phyloP scores from a whole-genome alignment of 2,113 vertebrate genomes.

The Piaya cayana region DNA sequence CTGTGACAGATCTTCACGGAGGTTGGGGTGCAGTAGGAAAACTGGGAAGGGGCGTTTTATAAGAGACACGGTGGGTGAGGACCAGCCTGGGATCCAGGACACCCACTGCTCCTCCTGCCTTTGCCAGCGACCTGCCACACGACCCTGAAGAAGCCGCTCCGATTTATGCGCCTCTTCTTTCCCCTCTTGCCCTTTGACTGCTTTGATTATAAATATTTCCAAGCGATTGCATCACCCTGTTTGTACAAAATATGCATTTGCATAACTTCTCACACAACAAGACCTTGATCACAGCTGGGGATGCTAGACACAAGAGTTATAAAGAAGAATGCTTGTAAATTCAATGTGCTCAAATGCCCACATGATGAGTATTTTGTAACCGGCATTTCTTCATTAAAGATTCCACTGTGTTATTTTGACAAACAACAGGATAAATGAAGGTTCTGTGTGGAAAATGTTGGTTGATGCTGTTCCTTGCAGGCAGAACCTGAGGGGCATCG shows the following conservation, averaged over 20 bases:
- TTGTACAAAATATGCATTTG: constrained; percentile 28
- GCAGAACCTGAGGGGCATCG: background rate
- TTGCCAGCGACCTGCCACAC: background rate
- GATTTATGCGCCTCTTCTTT: background rate
- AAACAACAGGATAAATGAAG: background rate
- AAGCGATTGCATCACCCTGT: constrained; percentile 23
- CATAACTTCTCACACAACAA: background rate
- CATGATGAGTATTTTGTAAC: background rate
- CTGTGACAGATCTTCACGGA: background rate
- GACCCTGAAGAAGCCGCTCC: background rate
- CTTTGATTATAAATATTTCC: constrained; percentile 14
- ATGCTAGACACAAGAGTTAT: background rate
- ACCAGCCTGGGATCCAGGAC: background rate
- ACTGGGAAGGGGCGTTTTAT: background rate
- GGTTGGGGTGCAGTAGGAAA: background rate
- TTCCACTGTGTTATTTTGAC: background rate
- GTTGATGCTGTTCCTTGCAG: background rate
- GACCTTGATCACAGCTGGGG: background rate
- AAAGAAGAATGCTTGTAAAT: background rate
- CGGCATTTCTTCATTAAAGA: background rate
- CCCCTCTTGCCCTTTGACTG: background rate
- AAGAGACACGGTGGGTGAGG: background rate
- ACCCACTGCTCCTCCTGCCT: background rate
- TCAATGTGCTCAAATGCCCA: background rate
- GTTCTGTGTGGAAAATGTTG: background rate